Evolutionary conservation across 1,140 invertebrate species (phyloP), one percentile per base, ranked within the genome.

Genomic region (Heterodera schachtii): DNA sequence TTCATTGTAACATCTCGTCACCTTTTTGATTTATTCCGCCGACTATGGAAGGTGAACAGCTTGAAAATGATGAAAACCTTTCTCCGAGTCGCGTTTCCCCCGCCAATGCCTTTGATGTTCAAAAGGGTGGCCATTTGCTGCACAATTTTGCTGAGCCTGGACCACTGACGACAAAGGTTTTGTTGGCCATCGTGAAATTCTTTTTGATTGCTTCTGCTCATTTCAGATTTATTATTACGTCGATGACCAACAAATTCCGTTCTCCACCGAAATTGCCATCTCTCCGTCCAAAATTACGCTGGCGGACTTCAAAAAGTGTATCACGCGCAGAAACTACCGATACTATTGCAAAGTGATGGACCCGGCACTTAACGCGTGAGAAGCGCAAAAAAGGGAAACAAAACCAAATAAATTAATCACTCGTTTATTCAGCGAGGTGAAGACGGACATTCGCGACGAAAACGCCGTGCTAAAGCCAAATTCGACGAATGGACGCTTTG

Each of bases 231-330:
- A 82, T 60, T 98, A 98, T 92, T 96, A 98, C 90, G 97, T 98
- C 91, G 96, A 98, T 91, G 96, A 98, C 90, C 96, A 98, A 92
- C 96, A 97, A 91, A 98, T 96, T 82, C 97, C 97, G 76, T 98
- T 98, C 92, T 93, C 98, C 91, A 96, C 98, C 78, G 98, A 98
- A 93, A 93, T 98, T 83, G 94, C 94, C 78, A 94, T 98, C 90
- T 94, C 95, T 47, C 95, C 96, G 5, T 95, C 97, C 90, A 94
- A 95, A 92, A 96, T 98, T 74, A 98, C 95, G 81, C 92, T 99
- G 83, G 93, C 94, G 79, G 96, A 99, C 92, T 98, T 99, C 91
- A 98, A 98, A 46, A 71, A 43, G 49, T 82, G 21, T 21, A 80
- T 79, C 46, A 82, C 66, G 13, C 52, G 64, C 19, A 41, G 78